Percentiles rank a stretch among this genome's conserved stretches.
These are phyloP conservation scores for Tragelaphus buxtoni DNA, from an alignment of 2,113 vertebrate genomes.

Conservation along the genomic window DNA sequence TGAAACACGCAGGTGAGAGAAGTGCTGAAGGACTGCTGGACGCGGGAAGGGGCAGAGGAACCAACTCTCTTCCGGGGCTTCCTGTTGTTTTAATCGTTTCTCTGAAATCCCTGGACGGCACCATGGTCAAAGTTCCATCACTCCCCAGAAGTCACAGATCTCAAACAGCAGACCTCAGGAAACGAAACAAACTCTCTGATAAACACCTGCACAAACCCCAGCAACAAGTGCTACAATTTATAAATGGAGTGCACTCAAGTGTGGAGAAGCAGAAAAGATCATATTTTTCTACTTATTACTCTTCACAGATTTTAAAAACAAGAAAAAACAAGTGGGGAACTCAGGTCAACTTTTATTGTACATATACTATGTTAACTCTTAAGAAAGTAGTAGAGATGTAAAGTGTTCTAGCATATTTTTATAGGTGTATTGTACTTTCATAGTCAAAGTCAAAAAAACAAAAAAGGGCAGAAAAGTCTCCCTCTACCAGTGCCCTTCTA, in stretches of 20 bases:
- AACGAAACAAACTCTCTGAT: not conserved
- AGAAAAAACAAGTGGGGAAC: not conserved
- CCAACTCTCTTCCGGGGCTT: not conserved
- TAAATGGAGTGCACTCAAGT: not conserved
- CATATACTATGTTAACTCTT: not conserved
- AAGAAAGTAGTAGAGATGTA: not conserved
- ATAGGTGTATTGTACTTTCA: not conserved
- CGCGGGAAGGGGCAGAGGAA: rapidly evolving
- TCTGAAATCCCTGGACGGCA: not conserved
- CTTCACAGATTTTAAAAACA: not conserved
- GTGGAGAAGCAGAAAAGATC: too few relatives aligned
- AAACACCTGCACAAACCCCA: not conserved
- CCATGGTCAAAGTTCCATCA: not conserved
- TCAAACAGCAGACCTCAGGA: not conserved
- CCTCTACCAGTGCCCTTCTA: not conserved
- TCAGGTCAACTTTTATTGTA: not conserved
- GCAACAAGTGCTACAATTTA: not conserved
- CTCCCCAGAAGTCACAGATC: not conserved
- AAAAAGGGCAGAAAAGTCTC: not conserved
- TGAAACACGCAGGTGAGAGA: not conserved
- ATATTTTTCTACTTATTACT: not conserved
- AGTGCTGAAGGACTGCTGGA: not conserved
- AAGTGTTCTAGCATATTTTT: not conserved
- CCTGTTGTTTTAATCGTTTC: not conserved
- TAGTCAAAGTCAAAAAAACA: not conserved